Percentiles rank a stretch among this genome's conserved stretches.
phyloP scores from a whole-genome alignment of 1,140 invertebrate species.

The Penaeus vannamei region DNA sequence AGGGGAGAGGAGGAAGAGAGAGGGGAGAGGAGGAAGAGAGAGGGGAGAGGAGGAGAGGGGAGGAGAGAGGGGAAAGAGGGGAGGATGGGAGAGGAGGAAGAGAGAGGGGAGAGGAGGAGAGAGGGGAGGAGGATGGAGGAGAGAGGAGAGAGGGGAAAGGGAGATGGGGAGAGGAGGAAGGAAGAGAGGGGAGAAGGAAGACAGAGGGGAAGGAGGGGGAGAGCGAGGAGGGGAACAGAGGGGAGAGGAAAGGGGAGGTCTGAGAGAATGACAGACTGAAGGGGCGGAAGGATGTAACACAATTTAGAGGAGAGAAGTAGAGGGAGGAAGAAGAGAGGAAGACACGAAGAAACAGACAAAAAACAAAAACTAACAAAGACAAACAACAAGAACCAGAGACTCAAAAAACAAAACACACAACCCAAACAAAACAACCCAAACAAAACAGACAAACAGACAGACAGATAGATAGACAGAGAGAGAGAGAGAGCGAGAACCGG shows the following conservation, averaged over 20 bases:
- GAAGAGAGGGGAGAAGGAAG: conserved; percentile 10
- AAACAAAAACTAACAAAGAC: not conserved
- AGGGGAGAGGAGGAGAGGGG: not conserved
- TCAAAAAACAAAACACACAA: too few relatives aligned
- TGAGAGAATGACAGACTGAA: not conserved
- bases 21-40: not conserved
- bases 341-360: not conserved
- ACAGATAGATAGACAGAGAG: too few relatives aligned
- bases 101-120: not conserved
- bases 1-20: not conserved
- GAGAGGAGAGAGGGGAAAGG: conserved; percentile 6
- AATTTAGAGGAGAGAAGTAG: not conserved
- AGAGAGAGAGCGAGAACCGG: too few relatives aligned
- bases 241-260: too few relatives aligned
- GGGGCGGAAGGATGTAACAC: not conserved
- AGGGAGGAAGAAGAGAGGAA: not conserved
- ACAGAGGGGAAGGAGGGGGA: conserved; percentile 1
- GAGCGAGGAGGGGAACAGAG: conserved; percentile 6
- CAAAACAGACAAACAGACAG: too few relatives aligned
- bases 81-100: not conserved
- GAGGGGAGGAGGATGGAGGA: not conserved
- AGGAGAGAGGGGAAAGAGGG: not conserved
- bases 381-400: not conserved
- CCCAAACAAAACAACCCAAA: too few relatives aligned
- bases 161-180: not conserved